Base-by-base conservation (phyloP, 2,888 invertebrate species). In the Selenia dentaria region DNA sequence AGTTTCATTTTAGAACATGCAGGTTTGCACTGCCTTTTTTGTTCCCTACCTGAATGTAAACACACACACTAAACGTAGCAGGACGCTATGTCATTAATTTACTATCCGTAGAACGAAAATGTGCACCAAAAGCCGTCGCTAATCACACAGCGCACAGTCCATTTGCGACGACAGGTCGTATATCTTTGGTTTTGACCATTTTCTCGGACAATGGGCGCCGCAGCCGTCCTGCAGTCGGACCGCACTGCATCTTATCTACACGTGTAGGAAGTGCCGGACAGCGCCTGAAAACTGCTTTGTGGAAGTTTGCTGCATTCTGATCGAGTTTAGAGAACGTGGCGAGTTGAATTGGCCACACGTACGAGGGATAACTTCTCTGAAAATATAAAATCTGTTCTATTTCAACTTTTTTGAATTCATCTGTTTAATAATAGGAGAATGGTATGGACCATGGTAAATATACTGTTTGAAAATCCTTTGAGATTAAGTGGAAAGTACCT, bases 231-330 rank as follows among this genome's bases (percentile, higher is more conserved):
- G 27, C 32, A 38, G 36, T 8, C 18, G 9, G 26, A 13, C 36
- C 36, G 36, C 26, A 37, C 33, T 38, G 37, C 44, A 39, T 39
- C 29, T 45, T 45, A 45, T 63, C 61, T 53, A 51, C 54, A 39
- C 48, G 54, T 6, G 52, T 55, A 54, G 61, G 62, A 59, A 52
- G 37, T 46, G 44, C 29, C 54, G 40, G 61, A 61, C 64, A 65
- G 62, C 45, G 47, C 51, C 26, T 59, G 56, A 52, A 57, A 68
- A 64, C 54, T 62, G 57, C 52, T 59, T 63, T 63, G 66, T 63
- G 50, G 42, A 44, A 55, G 10, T 49, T 31, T 26, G 52, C 53
- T 58, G 59, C 28, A n/a, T 49, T 33, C 35, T 27, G 52, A 29
- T 32, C 45, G 59, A 55, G 54, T 53, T 52, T 46, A 51, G 25